Evolutionary conservation across 92 coral and sea anemone species (phyloP), one percentile per base, ranked within the genome.

Genomic region (Micromussa lordhowensis): DNA sequence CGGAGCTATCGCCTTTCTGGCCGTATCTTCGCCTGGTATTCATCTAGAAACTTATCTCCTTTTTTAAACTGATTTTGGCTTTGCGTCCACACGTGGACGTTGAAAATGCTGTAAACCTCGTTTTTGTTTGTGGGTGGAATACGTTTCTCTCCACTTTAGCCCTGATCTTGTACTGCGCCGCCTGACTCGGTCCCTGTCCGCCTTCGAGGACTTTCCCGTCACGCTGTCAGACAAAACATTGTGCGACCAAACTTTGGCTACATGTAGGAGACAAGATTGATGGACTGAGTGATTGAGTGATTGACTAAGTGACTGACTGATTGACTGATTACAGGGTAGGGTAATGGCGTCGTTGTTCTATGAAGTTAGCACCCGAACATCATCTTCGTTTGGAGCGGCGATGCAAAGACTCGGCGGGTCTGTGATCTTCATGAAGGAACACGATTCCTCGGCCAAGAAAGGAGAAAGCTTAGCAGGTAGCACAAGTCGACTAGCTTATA

Each of bases 341-440:
- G 95, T 97, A 30, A 91, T 97, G 97, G 99, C 98, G 16, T 94
- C 98, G 40, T 79, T 97, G 93, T 97, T 97, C 85, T 97, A 89
- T 76, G 99, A 97, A 87, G 98, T 92, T 82, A 97, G 99, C 58
- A 97, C 99, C 0, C 85, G 99, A 22, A 97, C 99, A 0, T 94
- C 96, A 1, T 97, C 98, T 4, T 97, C 99, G 2, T 97, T 97
- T 69, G 90, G 95, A 26, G 95, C 99, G 16, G 99, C 99, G 79
- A 97, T 97, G 99, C 98, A 97, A 82, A 89, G 99, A 86, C 93
- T 97, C 19, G 99, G 99, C 24, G 99, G 99, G 17, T 92, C 99
- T 31, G 99, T 97, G 32, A 93, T 97, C 69, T 86, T 89, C 77
- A 87, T 97, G 86, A 96, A 96, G 88, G 96, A 92, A 24, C 85